Conservation (phyloP, 2,113 vertebrate species). For the Pandion haliaetus region DNA sequence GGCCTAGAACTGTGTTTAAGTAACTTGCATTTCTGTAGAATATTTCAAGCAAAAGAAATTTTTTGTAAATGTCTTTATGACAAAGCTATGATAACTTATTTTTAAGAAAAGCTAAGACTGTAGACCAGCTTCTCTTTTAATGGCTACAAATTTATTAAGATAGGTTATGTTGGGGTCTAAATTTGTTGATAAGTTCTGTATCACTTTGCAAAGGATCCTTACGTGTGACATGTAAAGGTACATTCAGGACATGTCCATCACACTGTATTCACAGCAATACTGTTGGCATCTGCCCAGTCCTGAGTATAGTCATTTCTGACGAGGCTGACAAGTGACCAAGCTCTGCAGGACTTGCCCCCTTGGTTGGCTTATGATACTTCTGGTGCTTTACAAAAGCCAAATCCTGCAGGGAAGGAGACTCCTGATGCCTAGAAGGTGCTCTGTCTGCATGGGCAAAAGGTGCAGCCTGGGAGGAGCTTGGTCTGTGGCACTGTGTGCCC, state of each 20-base stretch:
- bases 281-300: background rate
- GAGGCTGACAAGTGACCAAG: background rate
- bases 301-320: background rate
- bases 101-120: background rate
- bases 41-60: background rate
- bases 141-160: background rate
- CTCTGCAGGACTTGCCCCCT: rapidly evolving
- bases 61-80: background rate
- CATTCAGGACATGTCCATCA: background rate
- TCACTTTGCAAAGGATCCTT: background rate
- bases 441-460: background rate
- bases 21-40: background rate
- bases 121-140: background rate
- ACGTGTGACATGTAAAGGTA: background rate
- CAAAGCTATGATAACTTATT: background rate
- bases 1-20: background rate
- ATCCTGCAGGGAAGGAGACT: background rate
- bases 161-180: background rate
- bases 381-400: background rate
- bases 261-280: background rate
- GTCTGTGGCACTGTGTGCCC: background rate
- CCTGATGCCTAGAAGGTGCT: background rate
- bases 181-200: background rate
- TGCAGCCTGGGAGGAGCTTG: background rate
- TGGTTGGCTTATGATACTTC: background rate